A percentile compares a stretch with the other conserved stretches of the same genome.
Conservation (phyloP, 2,113 vertebrate genomes). For the Xiphophorus maculatus region DNA sequence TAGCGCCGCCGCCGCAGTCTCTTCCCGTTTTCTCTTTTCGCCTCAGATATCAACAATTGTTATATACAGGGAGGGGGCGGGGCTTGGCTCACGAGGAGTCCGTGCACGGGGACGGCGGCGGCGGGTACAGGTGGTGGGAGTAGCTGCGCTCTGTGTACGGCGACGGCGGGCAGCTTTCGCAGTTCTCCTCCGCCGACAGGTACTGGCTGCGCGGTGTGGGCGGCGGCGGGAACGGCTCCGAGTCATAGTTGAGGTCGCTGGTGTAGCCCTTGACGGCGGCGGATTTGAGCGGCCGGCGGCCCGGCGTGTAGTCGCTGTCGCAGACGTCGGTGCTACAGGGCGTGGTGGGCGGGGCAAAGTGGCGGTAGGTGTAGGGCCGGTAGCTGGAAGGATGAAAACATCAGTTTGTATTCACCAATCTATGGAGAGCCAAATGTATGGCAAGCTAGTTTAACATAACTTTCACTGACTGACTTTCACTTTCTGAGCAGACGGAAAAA, state of each 20-base stretch:
- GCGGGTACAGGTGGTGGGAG: conserved; percentile 95
- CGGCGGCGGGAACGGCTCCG: conserved; percentile 94
- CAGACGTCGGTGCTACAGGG: conserved; percentile 98
- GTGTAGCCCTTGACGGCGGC: conserved; percentile 88
- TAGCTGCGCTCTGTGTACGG: conserved; percentile 96
- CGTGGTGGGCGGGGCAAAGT: conserved; percentile 95
- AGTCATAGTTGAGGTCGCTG: conserved; percentile 97
- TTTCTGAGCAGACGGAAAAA: no score
- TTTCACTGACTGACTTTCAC: no score
- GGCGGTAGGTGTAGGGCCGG: conserved; percentile 92
- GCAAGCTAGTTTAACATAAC: no score
- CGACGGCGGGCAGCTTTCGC: conserved; percentile 95
- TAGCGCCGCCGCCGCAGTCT: conserved; percentile 64
- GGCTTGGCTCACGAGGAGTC: conserved; percentile 92
- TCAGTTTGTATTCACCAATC: background rate
- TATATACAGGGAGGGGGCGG: conserved; percentile 86
- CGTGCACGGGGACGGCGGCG: conserved; percentile 93
- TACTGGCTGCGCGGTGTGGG: conserved; percentile 97
- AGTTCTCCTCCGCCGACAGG: conserved; percentile 97
- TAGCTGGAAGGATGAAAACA: conserved; percentile 77
- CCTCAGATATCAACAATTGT: conserved; percentile 78
- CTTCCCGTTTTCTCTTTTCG: conserved; percentile 70
- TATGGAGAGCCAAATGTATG: no score
- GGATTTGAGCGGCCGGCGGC: conserved; percentile 80
- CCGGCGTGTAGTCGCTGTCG: conserved; percentile 96